phyloP scores from a whole-genome alignment of 2,113 vertebrate species.

The Ptilonorhynchus violaceus region DNA sequence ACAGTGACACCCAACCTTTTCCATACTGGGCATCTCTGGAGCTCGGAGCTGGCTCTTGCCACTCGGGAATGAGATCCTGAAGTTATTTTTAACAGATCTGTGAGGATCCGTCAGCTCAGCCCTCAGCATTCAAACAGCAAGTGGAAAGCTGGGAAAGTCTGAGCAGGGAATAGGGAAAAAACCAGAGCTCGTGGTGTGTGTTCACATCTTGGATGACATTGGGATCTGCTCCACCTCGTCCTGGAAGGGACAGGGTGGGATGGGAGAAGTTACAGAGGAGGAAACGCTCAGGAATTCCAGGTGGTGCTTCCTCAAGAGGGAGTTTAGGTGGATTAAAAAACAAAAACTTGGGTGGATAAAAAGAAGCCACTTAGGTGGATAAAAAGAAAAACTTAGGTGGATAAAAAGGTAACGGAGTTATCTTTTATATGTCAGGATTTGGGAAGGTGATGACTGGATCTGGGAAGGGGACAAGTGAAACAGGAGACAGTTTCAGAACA shows the following conservation, averaged over 20 bases:
- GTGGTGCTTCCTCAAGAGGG: not conserved
- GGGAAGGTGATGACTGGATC: not conserved
- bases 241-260: not conserved
- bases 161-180: not conserved
- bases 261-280: not conserved
- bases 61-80: not conserved
- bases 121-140: conserved; percentile 5
- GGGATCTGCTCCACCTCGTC: not conserved
- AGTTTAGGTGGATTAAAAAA: not conserved
- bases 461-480: not conserved
- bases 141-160: not conserved
- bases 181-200: not conserved
- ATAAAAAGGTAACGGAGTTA: not conserved
- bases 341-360: not conserved
- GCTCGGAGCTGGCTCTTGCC: not conserved
- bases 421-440: not conserved
- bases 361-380: not conserved
- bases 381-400: not conserved
- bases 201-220: not conserved
- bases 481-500: not conserved
- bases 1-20: not conserved
- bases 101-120: not conserved
- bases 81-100: not conserved
- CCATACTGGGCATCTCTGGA: not conserved
- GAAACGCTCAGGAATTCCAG: not conserved